These are phyloP conservation scores for Illadopsis cleaveri DNA, from an alignment of 2,113 vertebrate genomes.

Conservation along the genomic window DNA sequence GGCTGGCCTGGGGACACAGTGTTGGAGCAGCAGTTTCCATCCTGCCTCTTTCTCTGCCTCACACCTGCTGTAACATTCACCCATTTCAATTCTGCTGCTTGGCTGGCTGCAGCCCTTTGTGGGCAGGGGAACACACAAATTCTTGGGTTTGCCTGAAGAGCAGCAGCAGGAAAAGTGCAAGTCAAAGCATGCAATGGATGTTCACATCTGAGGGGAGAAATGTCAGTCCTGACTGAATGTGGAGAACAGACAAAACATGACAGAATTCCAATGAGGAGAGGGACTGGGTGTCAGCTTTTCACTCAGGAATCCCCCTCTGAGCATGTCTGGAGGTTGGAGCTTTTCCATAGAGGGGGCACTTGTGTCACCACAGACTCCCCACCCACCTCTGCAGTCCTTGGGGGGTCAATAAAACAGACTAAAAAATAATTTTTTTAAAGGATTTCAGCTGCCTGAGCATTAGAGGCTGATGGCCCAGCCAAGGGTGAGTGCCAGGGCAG, in stretches of 20 bases:
- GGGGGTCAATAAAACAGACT: not conserved
- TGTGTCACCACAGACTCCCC: not conserved
- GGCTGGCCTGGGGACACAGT: not conserved
- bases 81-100: not conserved
- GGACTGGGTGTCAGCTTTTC: not conserved
- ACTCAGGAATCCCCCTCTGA: not conserved
- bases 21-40: not conserved
- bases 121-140: not conserved
- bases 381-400: not conserved
- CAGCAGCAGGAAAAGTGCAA: not conserved
- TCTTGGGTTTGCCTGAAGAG: not conserved
- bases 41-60: not conserved
- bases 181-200: not conserved
- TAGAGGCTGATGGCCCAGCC: not conserved
- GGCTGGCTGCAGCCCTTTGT: slow-evolving; percentile 1
- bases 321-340: accelerated
- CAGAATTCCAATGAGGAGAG: not conserved
- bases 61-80: not conserved
- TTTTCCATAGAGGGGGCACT: not conserved
- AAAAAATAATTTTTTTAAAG: not conserved
- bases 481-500: not conserved
- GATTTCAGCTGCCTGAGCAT: not conserved
- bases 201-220: not conserved
- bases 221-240: not conserved
- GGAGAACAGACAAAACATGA: not conserved